Base-by-base conservation (phyloP, 2,888 invertebrate species). In the Eumacrocentrus americanus region DNA sequence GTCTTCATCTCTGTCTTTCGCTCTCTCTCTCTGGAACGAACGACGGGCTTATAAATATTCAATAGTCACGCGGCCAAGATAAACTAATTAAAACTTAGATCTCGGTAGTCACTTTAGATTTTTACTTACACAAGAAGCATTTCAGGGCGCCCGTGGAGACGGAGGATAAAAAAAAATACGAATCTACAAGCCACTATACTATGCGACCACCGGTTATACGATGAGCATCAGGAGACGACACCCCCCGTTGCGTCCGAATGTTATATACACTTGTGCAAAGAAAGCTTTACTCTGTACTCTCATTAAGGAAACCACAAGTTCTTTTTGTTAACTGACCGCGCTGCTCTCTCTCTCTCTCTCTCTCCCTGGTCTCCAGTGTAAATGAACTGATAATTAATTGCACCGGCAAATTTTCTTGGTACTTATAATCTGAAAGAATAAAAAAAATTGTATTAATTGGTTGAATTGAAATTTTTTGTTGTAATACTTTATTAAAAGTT, bases 1-100 rank as follows among this genome's bases (percentile, higher is more conserved):
- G n/a, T 64, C 64, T 60, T 51, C 46, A 52, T 63, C 62, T 51
- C 56, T 57, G 63, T 25, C 63, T 50, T 42, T 64, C 60, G 44
- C 60, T 46, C 57, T 58, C 60, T 51, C 61, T 56, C 55, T 37
- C 62, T 55, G 66, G 58, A 52, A 29, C 52, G 57, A 63, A 60
- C 68, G 68, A 74, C 73, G 73, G 77, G 50, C 78, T 80, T 78
- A 80, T 80, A 80, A 80, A 81, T 81, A 81, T 81, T 80, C 80
- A 81, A 80, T 80, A 79, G 79, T 78, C 79, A 81, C 76, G 79
- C 80, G 79, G 79, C 79, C 77, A 80, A 81, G 80, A 81, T 81
- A 81, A 80, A 81, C 80, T 80, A 80, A 80, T 80, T 80, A 80
- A 80, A 80, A 80, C 80, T 80, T 80, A 80, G 80, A 80, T 80